Evolutionary conservation across 2,888 invertebrate species (phyloP), one percentile per base, ranked within the genome.

Genomic region (Drosophila meridionalis): DNA sequence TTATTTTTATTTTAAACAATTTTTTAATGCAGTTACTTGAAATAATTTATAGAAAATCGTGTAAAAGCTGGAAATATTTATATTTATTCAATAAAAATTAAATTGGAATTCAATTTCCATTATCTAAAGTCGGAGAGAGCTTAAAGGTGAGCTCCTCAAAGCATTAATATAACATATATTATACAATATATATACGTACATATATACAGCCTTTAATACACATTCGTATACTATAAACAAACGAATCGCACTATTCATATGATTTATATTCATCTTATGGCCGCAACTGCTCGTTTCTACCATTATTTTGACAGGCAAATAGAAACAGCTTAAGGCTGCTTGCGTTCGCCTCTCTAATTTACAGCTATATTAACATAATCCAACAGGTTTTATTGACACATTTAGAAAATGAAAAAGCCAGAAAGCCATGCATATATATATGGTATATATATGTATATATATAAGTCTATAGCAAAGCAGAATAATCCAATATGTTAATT

Each of bases 401-500:
- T 52, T 52, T 52, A 52, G 52, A 26, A 52, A 36, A 52, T 52
- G 52, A 52, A 52, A 52, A 36, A 20, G 34, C 34, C 50, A 52
- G n/a, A 34, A 5, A 6, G 11, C 2, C n/a, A 32, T 2, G 3
- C 7, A n/a, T n/a, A n/a, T n/a, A 50, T 45, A 26, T 12, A 28
- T 0, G 1, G 2, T 42, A 26, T 8, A n/a, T n/a, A 4, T 9
- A 1, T 50, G 4, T 11, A n/a, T 50, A n/a, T 50, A 9, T 3
- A 34, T 34, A 11, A 14, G 20, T 20, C 20, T 20, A 20, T 20
- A 9, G n/a, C n/a, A 9, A 14, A 50, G 11, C 11, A 7, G 34
- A 36, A 36, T 52, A 52, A 52, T 52, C 52, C 52, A 52, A 50
- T 50, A 50, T 50, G 50, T 34, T 50, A 50, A 50, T 50, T 50